Percentiles rank a stretch among this genome's conserved stretches.
Evolutionary conservation across 1,140 invertebrate species (phyloP).

Genomic region (Zaprionus nigranus): DNA sequence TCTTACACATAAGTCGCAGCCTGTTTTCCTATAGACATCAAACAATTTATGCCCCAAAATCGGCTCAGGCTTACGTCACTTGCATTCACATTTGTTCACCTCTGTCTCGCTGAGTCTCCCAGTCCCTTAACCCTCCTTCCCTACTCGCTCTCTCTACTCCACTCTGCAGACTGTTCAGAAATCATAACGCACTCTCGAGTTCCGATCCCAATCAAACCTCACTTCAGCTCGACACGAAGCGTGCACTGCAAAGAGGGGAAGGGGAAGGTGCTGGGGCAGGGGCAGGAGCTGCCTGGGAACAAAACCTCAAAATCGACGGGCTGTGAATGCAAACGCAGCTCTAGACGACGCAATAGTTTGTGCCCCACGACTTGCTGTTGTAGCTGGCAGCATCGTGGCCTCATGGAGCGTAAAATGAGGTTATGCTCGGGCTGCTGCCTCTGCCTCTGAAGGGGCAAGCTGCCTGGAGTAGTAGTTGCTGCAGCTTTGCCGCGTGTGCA

Average conservation of each 20-base stretch:
- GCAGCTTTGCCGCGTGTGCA: constrained; percentile 16
- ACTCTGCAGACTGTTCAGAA: constrained; percentile 62
- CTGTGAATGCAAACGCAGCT: constrained; percentile 41
- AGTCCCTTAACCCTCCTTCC: too few species aligned
- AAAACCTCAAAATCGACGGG: constrained; percentile 43
- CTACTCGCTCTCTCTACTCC: constrained; percentile 19
- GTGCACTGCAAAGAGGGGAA: not conserved
- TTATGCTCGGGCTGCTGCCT: constrained; percentile 73
- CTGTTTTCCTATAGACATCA: constrained; percentile 4
- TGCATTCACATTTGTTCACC: constrained; percentile 37
- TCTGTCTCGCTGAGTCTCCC: constrained; percentile 7
- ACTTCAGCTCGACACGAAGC: constrained; percentile 38
- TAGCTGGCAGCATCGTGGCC: constrained; percentile 47
- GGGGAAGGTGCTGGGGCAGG: not conserved
- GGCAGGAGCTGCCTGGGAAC: constrained; percentile 10
- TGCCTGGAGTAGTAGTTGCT: not conserved
- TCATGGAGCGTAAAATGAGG: constrained; percentile 83
- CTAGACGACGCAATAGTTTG: constrained; percentile 27
- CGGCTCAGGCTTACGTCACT: constrained; percentile 22
- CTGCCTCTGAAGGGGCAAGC: constrained; percentile 3
- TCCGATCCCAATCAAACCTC: constrained; percentile 64
- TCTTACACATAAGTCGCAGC: not conserved
- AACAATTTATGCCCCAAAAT: constrained; percentile 23
- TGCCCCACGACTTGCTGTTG: constrained; percentile 10
- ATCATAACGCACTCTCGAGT: constrained; percentile 68